Evolutionary conservation across 92 coral and sea anemone species (phyloP).

Genomic region (Porites cylindrica): DNA sequence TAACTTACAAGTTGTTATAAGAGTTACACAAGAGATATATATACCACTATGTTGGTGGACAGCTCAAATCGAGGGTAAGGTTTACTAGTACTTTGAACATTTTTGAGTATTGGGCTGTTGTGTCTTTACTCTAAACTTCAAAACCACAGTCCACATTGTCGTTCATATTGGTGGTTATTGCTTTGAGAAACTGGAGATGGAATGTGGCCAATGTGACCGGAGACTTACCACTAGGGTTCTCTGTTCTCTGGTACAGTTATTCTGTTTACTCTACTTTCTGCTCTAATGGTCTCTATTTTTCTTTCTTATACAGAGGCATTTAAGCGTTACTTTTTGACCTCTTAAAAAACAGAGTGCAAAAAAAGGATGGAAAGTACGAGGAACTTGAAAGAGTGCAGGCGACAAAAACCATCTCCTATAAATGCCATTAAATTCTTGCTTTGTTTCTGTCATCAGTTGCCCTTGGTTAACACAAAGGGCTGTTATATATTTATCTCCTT

Average conservation of each 20-base stretch:
- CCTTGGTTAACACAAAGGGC: too few relatives aligned
- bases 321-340: conserved; percentile 19
- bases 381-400: conserved; percentile 14
- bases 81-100: background rate
- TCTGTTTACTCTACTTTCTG: background rate
- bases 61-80: conserved; percentile 17
- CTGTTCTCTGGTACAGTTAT: background rate
- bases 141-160: background rate
- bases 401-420: background rate
- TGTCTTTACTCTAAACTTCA: background rate
- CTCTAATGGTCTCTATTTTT: conserved; percentile 23
- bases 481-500: too few relatives aligned
- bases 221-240: background rate
- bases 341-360: conserved; percentile 10
- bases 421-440: too few relatives aligned
- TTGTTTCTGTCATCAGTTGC: too few relatives aligned
- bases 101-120: background rate
- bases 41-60: conserved; percentile 1
- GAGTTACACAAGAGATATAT: background rate
- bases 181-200: background rate
- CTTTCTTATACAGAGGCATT: conserved; percentile 26
- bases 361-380: conserved; percentile 11
- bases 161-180: background rate
- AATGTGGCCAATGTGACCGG: background rate
- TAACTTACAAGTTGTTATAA: conserved; percentile 3